These are phyloP conservation scores for Petromus typicus DNA, from an alignment of 2,113 vertebrate genomes.

Conservation along the genomic window DNA sequence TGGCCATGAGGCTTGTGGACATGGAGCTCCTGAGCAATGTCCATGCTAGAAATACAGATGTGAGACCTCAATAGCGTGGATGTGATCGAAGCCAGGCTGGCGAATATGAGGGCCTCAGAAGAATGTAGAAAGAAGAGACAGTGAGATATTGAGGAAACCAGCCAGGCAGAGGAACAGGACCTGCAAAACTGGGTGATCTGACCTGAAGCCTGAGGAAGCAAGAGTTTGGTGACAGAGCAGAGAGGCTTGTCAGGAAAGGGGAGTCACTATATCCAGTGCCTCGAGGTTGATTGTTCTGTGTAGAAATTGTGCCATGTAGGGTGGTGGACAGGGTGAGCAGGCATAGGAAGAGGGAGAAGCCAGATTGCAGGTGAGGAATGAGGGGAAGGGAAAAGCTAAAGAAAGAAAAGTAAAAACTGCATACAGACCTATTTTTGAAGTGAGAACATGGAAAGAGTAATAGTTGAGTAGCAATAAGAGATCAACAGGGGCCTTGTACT, in stretches of 20 bases:
- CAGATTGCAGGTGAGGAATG: background rate
- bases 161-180: background rate
- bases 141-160: background rate
- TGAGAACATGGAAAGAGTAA: background rate
- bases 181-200: background rate
- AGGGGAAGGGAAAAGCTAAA: background rate
- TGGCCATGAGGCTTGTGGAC: background rate
- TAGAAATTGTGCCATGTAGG: accelerated
- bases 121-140: background rate
- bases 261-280: background rate
- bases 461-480: background rate
- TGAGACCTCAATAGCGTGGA: accelerated
- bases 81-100: background rate
- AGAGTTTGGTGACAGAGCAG: background rate
- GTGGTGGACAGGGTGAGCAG: background rate
- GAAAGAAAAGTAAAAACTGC: background rate
- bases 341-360: background rate
- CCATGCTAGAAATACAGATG: background rate
- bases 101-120: background rate
- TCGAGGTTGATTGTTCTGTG: background rate
- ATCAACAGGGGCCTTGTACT: background rate
- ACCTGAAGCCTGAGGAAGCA: background rate
- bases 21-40: background rate
- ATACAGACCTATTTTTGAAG: background rate
- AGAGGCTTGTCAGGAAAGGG: background rate